Evolutionary conservation across 2,888 invertebrate genomes (phyloP).

Genomic region (Onthophagus sagittarius): DNA sequence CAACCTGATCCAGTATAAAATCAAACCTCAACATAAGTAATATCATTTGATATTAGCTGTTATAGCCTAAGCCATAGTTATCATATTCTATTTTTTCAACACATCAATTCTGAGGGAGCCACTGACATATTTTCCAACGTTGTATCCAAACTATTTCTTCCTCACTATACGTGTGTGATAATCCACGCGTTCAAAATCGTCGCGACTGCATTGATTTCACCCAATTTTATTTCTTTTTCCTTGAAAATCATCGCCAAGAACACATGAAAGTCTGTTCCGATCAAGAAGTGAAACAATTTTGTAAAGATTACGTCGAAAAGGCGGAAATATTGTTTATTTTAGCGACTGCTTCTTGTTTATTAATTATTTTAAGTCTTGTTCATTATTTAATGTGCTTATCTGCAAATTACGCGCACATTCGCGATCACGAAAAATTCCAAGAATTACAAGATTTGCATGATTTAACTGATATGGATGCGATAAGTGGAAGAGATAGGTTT

Average conservation of each 20-base stretch:
- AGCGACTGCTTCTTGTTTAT: constrained; percentile 75
- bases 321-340: constrained; percentile 88
- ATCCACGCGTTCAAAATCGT: constrained; percentile 63
- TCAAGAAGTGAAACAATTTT: constrained; percentile 79
- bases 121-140: no score
- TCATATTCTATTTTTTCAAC: no score
- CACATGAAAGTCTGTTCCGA: constrained; percentile 80
- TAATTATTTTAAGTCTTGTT: constrained; percentile 85
- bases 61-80: no score
- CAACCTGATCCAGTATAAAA: no score
- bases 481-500: constrained; percentile 81
- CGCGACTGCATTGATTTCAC: constrained; percentile 82
- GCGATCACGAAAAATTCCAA: constrained; percentile 91
- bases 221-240: constrained; percentile 87
- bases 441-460: constrained; percentile 87
- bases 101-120: no score
- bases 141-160: no score
- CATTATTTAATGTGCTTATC: constrained; percentile 93
- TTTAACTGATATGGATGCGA: constrained; percentile 70
- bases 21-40: no score
- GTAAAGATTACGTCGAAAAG: constrained; percentile 88
- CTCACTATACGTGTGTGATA: constrained; percentile 78
- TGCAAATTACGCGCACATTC: constrained; percentile 92
- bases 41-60: no score
- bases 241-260: constrained; percentile 67